Base-by-base conservation (phyloP, 2,888 invertebrate genomes). In the Diarsia rubi region DNA sequence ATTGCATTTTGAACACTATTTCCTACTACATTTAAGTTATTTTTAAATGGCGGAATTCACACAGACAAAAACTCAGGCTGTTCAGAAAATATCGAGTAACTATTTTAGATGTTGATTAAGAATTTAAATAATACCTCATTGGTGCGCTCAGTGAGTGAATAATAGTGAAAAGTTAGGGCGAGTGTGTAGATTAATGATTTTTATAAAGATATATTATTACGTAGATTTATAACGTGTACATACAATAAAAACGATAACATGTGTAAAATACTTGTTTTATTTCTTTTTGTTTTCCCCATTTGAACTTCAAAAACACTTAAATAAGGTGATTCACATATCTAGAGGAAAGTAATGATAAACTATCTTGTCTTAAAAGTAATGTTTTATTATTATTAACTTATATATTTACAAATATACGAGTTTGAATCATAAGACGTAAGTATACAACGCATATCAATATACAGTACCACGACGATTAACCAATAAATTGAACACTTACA, bases 191-290 rank as follows among this genome's bases (percentile, higher is more conserved):
- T 76, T 88, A 90, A 90, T 86, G 80, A 86, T 91, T 91, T 92
- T 91, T 91, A 92, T 91, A 91, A 90, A 92, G 87, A 92, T 91
- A 89, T 91, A 91, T 90, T 88, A 91, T 88, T 88, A 86, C 78
- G 86, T 92, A 92, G 90, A 84, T 91, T 90, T 90, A 83, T 89
- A 90, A 89, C 90, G 87, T 94, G 93, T 93, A 93, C 88, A 94
- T 93, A 94, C 12, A 94, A 94, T 92, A 93, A 93, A 92, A 84
- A 69, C 75, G 82, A 92, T 93, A 93, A 93, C 90, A 93, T 89
- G 91, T 91, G 89, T 85, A 90, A 68, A 49, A 69, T 52, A 1
- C 45, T 80, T 86, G 87, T 91, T 92, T 92, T 79, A 88, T 90
- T 91, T 84, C 0, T 27, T 54, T 44, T 52, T n/a, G 3, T 11